These are phyloP conservation scores for Todus mexicanus DNA, from an alignment of 2,797 vertebrate species.

Conservation along the genomic window DNA sequence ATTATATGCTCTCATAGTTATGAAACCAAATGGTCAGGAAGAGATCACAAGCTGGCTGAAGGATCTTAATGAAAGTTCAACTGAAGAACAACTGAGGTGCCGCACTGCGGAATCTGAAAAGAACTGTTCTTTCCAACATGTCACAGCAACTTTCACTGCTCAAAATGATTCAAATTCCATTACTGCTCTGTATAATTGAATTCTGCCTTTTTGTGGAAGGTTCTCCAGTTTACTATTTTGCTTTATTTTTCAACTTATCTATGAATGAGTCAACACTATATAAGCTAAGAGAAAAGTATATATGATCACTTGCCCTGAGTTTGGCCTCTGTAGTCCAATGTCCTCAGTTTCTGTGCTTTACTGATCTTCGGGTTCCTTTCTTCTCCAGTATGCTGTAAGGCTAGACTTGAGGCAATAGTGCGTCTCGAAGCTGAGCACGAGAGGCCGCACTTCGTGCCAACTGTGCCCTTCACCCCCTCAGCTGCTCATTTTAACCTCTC, in stretches of 20 bases:
- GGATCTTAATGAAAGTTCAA: not conserved
- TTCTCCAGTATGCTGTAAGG: conserved; percentile 60
- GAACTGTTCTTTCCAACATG: not conserved
- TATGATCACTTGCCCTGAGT: conserved; percentile 84
- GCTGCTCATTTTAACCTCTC: conserved; percentile 88
- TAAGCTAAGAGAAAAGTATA: not conserved
- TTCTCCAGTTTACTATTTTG: not conserved
- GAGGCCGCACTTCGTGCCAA: conserved; percentile 88
- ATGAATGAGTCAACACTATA: not conserved
- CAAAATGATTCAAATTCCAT: not conserved
- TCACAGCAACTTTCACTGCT: not conserved
- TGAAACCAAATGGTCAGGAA: not conserved
- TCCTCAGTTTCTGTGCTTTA: conserved; percentile 72
- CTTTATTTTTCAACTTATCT: not conserved
- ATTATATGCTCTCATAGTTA: not conserved
- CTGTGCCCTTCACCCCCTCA: conserved; percentile 81
- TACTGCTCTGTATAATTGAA: not conserved
- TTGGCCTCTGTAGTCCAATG: conserved; percentile 91
- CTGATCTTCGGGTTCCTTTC: conserved; percentile 45
- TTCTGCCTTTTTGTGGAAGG: not conserved
- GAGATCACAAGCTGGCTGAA: not conserved
- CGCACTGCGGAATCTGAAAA: not conserved
- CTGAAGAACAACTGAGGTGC: not conserved
- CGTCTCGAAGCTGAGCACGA: conserved; percentile 73
- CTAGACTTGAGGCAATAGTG: conserved; percentile 66